phyloP scores from a whole-genome alignment of 1,140 invertebrate genomes.

The Magallana gigas region DNA sequence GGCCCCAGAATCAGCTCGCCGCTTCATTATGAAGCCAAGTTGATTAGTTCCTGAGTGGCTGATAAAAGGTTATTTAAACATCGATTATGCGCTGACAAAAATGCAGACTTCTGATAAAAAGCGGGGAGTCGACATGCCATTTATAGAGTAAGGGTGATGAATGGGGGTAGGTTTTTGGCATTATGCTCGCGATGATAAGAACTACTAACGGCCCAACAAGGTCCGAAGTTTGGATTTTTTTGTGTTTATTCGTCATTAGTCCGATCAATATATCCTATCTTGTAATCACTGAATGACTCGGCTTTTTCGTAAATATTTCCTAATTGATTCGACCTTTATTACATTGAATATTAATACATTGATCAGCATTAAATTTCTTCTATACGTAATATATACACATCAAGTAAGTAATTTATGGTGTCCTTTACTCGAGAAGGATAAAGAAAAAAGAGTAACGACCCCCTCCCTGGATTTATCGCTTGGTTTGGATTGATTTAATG shows the following conservation, averaged over 20 bases:
- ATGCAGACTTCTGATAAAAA: neutral
- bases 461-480: neutral
- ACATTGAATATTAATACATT: neutral
- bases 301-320: neutral
- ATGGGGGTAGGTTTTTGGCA: conserved; percentile 3
- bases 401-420: conserved; percentile 5
- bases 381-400: neutral
- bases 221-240: neutral
- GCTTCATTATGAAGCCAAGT: conserved; percentile 4
- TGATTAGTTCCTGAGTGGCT: conserved; percentile 27
- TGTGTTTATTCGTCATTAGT: neutral
- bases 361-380: neutral
- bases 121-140: conserved; percentile 20
- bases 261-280: neutral
- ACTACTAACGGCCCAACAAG: neutral
- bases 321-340: neutral
- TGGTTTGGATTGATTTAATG: neutral
- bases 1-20: neutral
- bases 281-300: neutral
- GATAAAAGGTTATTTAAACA: conserved; percentile 38
- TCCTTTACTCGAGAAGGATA: neutral
- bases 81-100: conserved; percentile 31
- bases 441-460: neutral
- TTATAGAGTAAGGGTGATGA: conserved; percentile 18
- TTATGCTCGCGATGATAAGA: conserved; percentile 1